phyloP scores from a whole-genome alignment of 2,797 vertebrate species.

The Poeciliopsis infans region DNA sequence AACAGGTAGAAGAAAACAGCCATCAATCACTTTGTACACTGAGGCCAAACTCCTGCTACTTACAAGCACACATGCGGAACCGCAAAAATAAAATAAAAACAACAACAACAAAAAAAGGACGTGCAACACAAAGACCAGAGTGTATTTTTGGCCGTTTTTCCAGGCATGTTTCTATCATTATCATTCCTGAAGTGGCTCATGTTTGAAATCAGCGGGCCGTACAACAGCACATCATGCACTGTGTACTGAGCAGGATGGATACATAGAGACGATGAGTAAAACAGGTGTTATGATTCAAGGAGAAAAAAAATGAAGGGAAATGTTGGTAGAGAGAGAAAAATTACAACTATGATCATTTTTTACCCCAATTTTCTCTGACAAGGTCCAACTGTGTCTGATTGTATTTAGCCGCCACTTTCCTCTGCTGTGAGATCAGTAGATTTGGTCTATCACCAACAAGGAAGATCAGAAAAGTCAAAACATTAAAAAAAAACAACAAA shows the following conservation, averaged over 20 bases:
- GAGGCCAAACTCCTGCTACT: conserved; percentile 31
- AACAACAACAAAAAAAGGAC: conserved; percentile 18
- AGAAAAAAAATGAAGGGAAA: conserved; percentile 28
- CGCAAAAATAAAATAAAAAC: conserved; percentile 6
- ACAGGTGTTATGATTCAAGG: conserved; percentile 73
- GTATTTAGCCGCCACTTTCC: conserved; percentile 55
- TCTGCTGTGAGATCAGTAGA: conserved; percentile 42
- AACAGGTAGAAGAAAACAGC: conserved; percentile 66
- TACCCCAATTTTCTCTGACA: conserved; percentile 47
- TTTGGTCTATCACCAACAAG: conserved; percentile 36
- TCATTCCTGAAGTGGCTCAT: conserved; percentile 85
- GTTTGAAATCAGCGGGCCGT: conserved; percentile 81
- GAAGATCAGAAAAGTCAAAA: not conserved
- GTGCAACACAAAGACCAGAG: conserved; percentile 64
- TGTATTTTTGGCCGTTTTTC: conserved; percentile 78
- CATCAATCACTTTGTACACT: conserved; percentile 57
- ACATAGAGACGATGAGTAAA: conserved; percentile 75
- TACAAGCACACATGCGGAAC: conserved; percentile 27
- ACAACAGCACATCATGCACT: conserved; percentile 72
- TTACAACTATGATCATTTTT: conserved; percentile 23
- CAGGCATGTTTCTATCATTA: conserved; percentile 86
- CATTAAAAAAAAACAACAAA: not conserved
- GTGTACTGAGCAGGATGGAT: conserved; percentile 64
- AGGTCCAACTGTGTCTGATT: conserved; percentile 44
- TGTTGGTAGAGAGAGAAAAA: conserved; percentile 26